A percentile compares a stretch with the other conserved stretches of the same genome.
Evolutionary conservation across 1,140 invertebrate genomes (phyloP).

Genomic region (Drosophila melanica): DNA sequence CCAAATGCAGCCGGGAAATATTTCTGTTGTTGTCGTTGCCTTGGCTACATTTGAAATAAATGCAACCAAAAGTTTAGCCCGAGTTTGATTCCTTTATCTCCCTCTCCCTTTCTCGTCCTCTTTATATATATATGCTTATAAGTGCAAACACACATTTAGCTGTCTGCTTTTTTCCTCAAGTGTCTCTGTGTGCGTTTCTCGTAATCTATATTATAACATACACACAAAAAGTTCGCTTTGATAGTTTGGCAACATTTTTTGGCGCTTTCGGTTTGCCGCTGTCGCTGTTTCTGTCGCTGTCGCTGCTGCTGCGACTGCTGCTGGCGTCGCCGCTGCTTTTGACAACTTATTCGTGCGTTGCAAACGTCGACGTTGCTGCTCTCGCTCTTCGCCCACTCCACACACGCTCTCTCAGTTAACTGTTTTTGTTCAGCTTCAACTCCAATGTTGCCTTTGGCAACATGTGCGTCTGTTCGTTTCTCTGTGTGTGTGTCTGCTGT

Average conservation of each 20-base stretch:
- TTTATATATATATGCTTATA: neutral
- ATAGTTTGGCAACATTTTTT: conserved; percentile 70
- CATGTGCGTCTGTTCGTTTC: conserved; percentile 48
- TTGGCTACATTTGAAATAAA: conserved; percentile 74
- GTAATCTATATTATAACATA: conserved; percentile 67
- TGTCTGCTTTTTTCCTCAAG: conserved; percentile 13
- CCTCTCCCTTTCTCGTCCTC: neutral
- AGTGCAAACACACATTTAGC: conserved; percentile 22
- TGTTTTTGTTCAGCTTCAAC: conserved; percentile 21
- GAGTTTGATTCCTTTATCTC: conserved; percentile 69
- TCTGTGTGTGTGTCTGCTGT: conserved; percentile 4
- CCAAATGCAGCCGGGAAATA: neutral
- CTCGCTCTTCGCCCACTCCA: neutral
- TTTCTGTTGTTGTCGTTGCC: conserved; percentile 33
- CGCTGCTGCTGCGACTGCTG: conserved; percentile 32
- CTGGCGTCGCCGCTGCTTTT: conserved; percentile 54
- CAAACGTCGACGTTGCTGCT: conserved; percentile 13
- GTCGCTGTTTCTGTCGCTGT: conserved; percentile 26
- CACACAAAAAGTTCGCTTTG: conserved; percentile 67
- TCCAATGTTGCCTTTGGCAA: conserved; percentile 58
- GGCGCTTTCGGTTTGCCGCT: conserved; percentile 65
- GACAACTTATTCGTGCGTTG: conserved; percentile 73
- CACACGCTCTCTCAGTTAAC: conserved; percentile 21
- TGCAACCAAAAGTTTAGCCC: conserved; percentile 73
- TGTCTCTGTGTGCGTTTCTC: conserved; percentile 28